Evolutionary conservation across 2,888 invertebrate species (phyloP).

Genomic region (Nebria salina): DNA sequence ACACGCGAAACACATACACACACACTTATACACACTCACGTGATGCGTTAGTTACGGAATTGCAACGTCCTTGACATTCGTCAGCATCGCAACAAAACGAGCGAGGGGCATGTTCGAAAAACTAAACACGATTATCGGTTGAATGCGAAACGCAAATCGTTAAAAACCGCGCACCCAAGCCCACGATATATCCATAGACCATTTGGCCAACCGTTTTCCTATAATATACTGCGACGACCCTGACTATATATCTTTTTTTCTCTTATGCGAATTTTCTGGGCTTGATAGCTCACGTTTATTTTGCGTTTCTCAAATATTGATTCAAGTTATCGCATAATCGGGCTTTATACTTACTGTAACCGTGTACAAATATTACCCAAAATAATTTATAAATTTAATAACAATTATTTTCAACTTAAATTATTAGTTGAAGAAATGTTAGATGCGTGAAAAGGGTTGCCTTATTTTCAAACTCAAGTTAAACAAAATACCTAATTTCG

Average conservation of each 20-base stretch:
- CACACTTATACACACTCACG: conserved; percentile 7
- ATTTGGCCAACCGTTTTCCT: not conserved
- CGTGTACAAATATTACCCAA: too few relatives aligned
- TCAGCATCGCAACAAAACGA: conserved; percentile 42
- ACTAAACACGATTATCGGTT: conserved; percentile 22
- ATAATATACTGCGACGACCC: not conserved
- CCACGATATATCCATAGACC: not conserved
- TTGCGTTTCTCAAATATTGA: not conserved
- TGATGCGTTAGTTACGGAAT: conserved; percentile 43
- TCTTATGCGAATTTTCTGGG: not conserved
- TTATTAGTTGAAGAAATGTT: too few relatives aligned
- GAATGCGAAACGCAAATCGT: conserved; percentile 5
- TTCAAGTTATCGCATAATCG: not conserved
- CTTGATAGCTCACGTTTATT: not conserved
- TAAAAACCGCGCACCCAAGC: not conserved
- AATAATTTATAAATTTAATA: too few relatives aligned
- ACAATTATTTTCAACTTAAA: too few relatives aligned
- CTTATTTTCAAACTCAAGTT: too few relatives aligned
- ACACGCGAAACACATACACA: conserved; percentile 7
- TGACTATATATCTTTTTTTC: not conserved
- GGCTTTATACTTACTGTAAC: not conserved
- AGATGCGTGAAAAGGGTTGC: too few relatives aligned
- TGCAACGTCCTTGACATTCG: conserved; percentile 46
- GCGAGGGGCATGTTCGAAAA: not conserved
- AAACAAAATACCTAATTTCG: not conserved